phyloP scores from a whole-genome alignment of 1,140 invertebrate genomes.

The Grapholita molesta region DNA sequence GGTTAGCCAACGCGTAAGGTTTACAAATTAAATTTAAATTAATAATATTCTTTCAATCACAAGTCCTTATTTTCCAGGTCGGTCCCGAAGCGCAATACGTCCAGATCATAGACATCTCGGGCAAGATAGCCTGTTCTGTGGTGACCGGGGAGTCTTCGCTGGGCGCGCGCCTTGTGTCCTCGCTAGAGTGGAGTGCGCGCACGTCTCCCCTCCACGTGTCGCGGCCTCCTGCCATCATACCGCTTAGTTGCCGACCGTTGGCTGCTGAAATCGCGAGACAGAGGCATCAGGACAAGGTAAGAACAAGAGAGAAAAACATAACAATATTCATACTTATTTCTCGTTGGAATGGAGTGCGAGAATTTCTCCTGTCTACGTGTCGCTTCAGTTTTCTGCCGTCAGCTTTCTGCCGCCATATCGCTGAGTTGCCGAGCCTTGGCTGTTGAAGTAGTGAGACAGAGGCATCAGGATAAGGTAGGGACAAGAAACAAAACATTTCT shows the following conservation, averaged over 20 bases:
- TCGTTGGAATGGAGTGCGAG: slow-evolving; percentile 61
- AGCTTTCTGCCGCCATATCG: neutral
- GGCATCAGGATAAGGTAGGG: neutral
- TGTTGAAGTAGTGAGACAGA: neutral
- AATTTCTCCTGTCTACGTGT: neutral
- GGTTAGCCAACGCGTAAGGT: too few species aligned
- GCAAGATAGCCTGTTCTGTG: slow-evolving; percentile 68
- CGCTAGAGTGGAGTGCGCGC: slow-evolving; percentile 70
- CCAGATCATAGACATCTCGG: slow-evolving; percentile 65
- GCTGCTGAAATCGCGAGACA: slow-evolving; percentile 25
- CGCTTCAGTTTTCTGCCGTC: too few species aligned
- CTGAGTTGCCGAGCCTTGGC: neutral
- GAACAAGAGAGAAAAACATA: too few species aligned
- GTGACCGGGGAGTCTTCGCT: slow-evolving; percentile 67
- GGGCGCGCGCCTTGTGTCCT: slow-evolving; percentile 62
- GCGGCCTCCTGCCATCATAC: slow-evolving; percentile 18
- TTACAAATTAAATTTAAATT: too few species aligned
- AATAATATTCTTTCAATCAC: too few species aligned
- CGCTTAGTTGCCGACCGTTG: neutral
- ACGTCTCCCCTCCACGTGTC: slow-evolving; percentile 59
- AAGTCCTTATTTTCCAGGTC: slow-evolving; percentile 47
- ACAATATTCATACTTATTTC: neutral
- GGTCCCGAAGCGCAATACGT: slow-evolving; percentile 74
- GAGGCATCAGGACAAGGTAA: neutral
- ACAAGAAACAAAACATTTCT: too few species aligned